Percentiles rank a stretch among this genome's conserved stretches.
These are phyloP conservation scores for Emys orbicularis DNA, from an alignment of 2,797 vertebrate species.

Conservation along the genomic window DNA sequence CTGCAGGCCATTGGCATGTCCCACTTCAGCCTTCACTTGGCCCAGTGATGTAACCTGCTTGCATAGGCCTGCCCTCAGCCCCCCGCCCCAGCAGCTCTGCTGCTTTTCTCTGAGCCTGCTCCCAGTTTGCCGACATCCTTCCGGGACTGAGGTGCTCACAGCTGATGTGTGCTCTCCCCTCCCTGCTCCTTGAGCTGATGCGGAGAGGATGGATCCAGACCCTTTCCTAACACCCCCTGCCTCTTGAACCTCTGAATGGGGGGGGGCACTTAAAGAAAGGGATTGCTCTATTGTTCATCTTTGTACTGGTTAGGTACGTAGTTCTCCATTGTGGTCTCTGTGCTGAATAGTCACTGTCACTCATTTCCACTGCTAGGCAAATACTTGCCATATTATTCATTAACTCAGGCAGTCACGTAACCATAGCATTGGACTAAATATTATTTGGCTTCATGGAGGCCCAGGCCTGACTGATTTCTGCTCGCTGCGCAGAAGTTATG, in stretches of 20 bases:
- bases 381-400: background rate
- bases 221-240: background rate
- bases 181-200: background rate
- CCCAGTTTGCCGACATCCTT: background rate
- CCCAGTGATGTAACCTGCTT: background rate
- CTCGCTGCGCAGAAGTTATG: accelerated
- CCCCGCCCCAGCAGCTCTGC: accelerated
- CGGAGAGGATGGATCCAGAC: background rate
- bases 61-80: background rate
- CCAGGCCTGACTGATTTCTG: background rate
- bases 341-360: background rate
- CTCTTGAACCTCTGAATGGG: background rate
- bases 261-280: background rate
- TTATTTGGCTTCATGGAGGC: background rate
- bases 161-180: background rate
- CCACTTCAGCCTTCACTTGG: background rate
- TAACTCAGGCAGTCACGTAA: slow-evolving; percentile 13
- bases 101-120: accelerated
- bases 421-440: background rate
- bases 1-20: background rate
- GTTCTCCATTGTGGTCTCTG: background rate
- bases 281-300: background rate
- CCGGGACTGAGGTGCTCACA: accelerated
- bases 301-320: background rate
- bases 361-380: background rate